phyloP scores from a whole-genome alignment of 2,797 vertebrate species.

The Zalophus californianus region DNA sequence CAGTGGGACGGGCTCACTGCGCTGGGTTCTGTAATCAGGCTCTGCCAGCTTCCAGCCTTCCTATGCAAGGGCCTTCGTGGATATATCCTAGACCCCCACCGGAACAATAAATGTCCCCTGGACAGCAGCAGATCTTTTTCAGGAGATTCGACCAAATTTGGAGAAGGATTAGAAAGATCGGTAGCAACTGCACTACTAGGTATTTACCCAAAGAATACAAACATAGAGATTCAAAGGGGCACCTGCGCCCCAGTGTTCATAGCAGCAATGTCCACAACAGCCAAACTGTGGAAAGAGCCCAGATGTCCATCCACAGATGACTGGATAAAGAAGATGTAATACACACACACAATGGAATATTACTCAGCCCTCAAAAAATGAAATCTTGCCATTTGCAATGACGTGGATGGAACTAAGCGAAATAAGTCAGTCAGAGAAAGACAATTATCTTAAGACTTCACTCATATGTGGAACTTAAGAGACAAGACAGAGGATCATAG shows the following conservation, averaged over 20 bases:
- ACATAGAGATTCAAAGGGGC: neutral
- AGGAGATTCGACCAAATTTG: neutral
- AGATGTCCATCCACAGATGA: neutral
- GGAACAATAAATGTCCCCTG: neutral
- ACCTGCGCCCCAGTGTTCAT: neutral
- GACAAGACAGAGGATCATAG: neutral
- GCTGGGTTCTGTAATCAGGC: neutral
- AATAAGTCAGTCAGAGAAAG: neutral
- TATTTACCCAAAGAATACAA: neutral
- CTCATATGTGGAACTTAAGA: neutral
- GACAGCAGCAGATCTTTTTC: neutral
- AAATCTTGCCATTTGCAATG: neutral
- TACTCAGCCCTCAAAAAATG: neutral
- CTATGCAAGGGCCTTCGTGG: neutral
- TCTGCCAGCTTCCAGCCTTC: neutral
- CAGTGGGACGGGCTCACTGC: neutral
- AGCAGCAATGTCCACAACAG: neutral
- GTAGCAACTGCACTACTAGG: neutral
- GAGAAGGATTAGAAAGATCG: neutral
- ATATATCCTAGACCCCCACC: neutral
- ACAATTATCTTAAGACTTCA: neutral
- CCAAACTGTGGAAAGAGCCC: neutral
- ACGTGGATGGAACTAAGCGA: neutral
- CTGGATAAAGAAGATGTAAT: neutral
- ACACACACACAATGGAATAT: neutral